These are phyloP conservation scores for Heterodera schachtii DNA, from an alignment of 1,140 invertebrate genomes.

Conservation along the genomic window DNA sequence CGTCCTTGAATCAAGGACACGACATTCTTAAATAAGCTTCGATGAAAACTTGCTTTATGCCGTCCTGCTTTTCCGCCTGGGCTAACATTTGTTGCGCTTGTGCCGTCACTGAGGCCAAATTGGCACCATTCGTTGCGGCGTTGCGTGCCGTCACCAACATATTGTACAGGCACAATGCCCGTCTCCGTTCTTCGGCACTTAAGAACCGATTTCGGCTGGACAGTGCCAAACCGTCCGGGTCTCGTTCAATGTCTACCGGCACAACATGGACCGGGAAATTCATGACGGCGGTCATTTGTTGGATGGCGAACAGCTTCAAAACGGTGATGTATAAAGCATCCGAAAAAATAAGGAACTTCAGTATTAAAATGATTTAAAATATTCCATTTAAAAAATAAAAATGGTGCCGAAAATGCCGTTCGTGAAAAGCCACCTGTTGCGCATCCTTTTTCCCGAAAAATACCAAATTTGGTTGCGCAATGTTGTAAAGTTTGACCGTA, in stretches of 20 bases:
- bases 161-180: slow-evolving; percentile 9
- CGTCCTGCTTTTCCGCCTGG: slow-evolving; percentile 19
- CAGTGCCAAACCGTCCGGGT: slow-evolving; percentile 41
- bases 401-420: neutral
- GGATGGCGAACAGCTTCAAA: slow-evolving; percentile 32
- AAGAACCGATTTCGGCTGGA: slow-evolving; percentile 39
- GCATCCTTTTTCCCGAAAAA: slow-evolving; percentile 46
- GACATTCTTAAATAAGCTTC: neutral
- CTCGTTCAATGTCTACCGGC: slow-evolving; percentile 31
- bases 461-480: slow-evolving; percentile 42
- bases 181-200: slow-evolving; percentile 20
- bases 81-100: neutral
- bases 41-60: slow-evolving; percentile 7
- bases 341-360: neutral
- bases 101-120: neutral
- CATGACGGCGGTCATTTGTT: slow-evolving; percentile 37
- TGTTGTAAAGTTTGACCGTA: slow-evolving; percentile 46
- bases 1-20: slow-evolving; percentile 8
- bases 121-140: slow-evolving; percentile 10
- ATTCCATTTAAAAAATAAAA: neutral
- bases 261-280: slow-evolving; percentile 43
- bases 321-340: too few relatives aligned
- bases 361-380: neutral
- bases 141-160: neutral
- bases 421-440: slow-evolving; percentile 24